Conservation (phyloP, 2,113 vertebrate species). For the Phaethornis superciliosus region DNA sequence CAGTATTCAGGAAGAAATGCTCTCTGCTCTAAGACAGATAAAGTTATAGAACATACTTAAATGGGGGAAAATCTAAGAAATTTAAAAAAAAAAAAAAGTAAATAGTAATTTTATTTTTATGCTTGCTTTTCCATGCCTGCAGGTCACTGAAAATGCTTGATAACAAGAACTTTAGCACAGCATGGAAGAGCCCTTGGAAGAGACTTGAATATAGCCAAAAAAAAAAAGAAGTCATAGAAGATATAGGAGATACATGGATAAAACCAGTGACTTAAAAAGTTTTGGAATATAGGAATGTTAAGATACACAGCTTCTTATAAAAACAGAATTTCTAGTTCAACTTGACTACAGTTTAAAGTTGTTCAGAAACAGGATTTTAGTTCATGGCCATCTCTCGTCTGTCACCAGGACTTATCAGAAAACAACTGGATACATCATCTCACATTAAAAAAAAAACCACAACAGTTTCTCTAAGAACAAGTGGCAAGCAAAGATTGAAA, state of each 20-base stretch:
- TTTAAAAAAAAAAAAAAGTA: accelerated
- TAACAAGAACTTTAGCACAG: not conserved
- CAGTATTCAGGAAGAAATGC: not conserved
- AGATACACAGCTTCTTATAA: not conserved
- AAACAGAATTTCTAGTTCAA: not conserved
- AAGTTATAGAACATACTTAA: not conserved
- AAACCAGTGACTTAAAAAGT: not conserved
- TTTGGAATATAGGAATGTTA: not conserved
- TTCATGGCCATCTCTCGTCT: not conserved
- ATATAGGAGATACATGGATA: not conserved
- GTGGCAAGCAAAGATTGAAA: not conserved
- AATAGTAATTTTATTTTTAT: not conserved
- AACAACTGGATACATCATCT: not conserved
- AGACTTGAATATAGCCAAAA: not conserved
- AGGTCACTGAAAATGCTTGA: not conserved
- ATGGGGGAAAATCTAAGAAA: not conserved
- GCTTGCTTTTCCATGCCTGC: not conserved
- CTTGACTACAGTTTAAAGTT: not conserved
- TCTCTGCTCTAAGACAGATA: not conserved
- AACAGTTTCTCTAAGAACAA: not conserved
- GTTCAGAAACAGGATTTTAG: not conserved
- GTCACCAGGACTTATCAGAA: not conserved
- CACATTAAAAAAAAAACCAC: not conserved
- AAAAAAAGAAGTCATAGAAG: not conserved
- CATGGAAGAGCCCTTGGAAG: not conserved